Evolutionary conservation across 1,140 invertebrate genomes (phyloP).

Genomic region (Ostrea edulis): DNA sequence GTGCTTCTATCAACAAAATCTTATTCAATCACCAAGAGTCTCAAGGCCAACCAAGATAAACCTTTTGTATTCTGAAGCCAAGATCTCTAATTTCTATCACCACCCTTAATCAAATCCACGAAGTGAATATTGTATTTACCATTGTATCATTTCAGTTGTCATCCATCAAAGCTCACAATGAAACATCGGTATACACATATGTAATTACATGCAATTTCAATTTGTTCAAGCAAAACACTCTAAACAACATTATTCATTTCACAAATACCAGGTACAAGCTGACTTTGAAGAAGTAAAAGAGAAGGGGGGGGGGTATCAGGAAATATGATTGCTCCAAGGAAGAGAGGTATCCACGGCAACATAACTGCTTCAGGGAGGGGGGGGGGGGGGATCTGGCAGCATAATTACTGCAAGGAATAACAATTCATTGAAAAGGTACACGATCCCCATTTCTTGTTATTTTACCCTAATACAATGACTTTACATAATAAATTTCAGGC

Average conservation of each 20-base stretch:
- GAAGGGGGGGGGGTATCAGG: no score
- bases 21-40: neutral
- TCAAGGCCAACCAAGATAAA: neutral
- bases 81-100: constrained; percentile 22
- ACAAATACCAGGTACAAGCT: neutral
- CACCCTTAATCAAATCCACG: neutral
- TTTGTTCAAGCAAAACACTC: constrained; percentile 16
- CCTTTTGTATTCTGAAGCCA: neutral
- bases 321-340: no score
- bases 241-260: neutral
- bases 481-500: no score
- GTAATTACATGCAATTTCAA: constrained; percentile 10
- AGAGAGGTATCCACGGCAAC: no score
- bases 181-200: neutral
- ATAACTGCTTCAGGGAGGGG: no score
- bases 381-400: no score
- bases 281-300: no score
- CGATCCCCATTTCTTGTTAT: no score
- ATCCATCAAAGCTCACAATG: neutral
- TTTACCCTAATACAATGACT: no score
- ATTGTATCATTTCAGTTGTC: constrained; percentile 9
- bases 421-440: neutral
- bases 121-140: neutral
- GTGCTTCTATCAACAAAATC: constrained; percentile 7
- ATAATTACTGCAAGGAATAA: neutral